Conservation (phyloP, 92 coral and sea anemone species). For the Paragorgia papillata region DNA sequence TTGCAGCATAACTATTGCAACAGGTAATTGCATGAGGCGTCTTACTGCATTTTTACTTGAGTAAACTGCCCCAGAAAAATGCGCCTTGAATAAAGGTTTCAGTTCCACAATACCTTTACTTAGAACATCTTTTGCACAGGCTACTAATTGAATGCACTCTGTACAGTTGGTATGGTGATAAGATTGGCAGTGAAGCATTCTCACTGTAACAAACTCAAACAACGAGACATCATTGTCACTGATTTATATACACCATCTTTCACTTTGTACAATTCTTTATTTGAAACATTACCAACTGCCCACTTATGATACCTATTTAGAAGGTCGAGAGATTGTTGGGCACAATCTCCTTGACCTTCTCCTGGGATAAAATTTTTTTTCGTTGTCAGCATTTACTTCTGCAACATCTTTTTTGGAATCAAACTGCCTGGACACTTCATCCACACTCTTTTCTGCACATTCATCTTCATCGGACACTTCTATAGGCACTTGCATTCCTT, state of each 20-base stretch:
- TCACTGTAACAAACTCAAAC: constrained; percentile 37
- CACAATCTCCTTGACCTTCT: constrained; percentile 28
- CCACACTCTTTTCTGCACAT: constrained; percentile 14
- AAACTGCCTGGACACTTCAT: background rate
- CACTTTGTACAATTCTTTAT: constrained; percentile 29
- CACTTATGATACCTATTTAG: constrained; percentile 21
- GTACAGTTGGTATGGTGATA: background rate
- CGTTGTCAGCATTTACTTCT: background rate
- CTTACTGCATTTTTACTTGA: constrained; percentile 57
- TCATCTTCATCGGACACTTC: background rate
- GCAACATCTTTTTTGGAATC: background rate
- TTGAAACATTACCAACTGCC: constrained; percentile 36
- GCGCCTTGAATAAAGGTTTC: constrained; percentile 21
- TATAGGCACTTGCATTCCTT: constrained; percentile 10
- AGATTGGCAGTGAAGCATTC: constrained; percentile 23
- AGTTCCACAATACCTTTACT: constrained; percentile 43
- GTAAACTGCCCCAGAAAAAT: constrained; percentile 32
- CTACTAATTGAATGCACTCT: background rate
- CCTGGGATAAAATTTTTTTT: constrained; percentile 25
- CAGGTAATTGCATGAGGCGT: constrained; percentile 57
- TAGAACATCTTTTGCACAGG: constrained; percentile 16
- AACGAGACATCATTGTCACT: constrained; percentile 29
- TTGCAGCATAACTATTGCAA: constrained; percentile 50
- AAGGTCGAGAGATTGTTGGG: constrained; percentile 11
- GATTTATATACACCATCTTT: constrained; percentile 38